Evolutionary conservation across 2,797 vertebrate species (phyloP).

Genomic region (Rhinogobio ventralis): DNA sequence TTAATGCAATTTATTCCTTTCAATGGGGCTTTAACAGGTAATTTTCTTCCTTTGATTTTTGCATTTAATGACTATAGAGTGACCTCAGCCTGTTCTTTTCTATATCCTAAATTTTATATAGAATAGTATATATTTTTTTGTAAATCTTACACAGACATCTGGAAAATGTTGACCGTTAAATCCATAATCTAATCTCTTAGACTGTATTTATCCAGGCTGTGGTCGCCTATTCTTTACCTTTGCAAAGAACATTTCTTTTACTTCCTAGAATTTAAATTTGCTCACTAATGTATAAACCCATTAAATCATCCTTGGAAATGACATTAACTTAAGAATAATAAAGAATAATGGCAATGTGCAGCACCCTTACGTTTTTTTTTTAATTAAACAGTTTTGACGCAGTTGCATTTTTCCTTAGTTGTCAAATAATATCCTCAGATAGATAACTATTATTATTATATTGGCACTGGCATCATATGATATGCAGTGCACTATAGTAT

Average conservation of each 20-base stretch:
- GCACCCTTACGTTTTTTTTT: neutral
- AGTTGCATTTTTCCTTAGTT: neutral
- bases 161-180: neutral
- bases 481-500: neutral
- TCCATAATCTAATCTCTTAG: neutral
- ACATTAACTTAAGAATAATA: neutral
- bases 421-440: neutral
- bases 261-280: neutral
- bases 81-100: neutral
- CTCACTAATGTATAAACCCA: neutral
- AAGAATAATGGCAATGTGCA: neutral
- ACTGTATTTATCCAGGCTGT: neutral
- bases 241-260: neutral
- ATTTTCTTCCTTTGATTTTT: neutral
- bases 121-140: neutral
- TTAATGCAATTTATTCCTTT: neutral
- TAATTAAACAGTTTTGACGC: neutral
- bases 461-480: neutral
- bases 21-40: neutral
- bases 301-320: neutral
- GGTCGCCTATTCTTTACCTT: neutral
- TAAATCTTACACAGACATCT: conserved; percentile 4
- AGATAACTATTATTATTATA: neutral
- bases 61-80: neutral
- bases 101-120: neutral